Evolutionary conservation across 2,888 invertebrate species (phyloP).

Genomic region (Mythimna lalbum): DNA sequence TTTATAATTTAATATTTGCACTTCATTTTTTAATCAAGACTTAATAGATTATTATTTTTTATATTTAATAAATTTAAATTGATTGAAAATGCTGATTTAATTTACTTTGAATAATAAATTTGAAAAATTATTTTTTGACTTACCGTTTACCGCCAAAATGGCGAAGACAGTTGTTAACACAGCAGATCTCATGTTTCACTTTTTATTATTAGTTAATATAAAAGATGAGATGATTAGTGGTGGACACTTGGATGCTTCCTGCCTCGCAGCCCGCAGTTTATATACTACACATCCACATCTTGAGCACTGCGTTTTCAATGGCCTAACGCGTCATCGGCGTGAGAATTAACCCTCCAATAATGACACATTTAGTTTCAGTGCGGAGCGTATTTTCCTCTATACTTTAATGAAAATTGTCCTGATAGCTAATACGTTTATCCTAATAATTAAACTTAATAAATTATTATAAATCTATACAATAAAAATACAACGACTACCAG

Average conservation of each 20-base stretch:
- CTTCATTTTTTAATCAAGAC: slow-evolving; percentile 13
- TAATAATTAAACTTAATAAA: not conserved
- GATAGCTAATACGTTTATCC: not conserved
- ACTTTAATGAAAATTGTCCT: slow-evolving; percentile 10
- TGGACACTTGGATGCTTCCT: slow-evolving; percentile 79
- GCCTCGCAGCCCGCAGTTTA: slow-evolving; percentile 81
- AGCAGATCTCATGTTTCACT: slow-evolving; percentile 76
- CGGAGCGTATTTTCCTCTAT: slow-evolving; percentile 29
- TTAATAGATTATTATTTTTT: slow-evolving; percentile 14
- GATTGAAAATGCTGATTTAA: slow-evolving; percentile 1
- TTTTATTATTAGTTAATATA: slow-evolving; percentile 61
- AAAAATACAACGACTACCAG: not conserved
- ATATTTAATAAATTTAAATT: slow-evolving; percentile 22
- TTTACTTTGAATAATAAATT: slow-evolving; percentile 33
- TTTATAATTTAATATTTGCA: slow-evolving; percentile 12
- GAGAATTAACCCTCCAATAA: slow-evolving; percentile 81
- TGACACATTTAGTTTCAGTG: slow-evolving; percentile 52
- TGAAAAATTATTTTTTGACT: slow-evolving; percentile 66
- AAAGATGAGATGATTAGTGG: slow-evolving; percentile 62
- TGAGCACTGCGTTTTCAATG: slow-evolving; percentile 84
- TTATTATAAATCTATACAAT: not conserved
- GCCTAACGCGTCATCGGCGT: slow-evolving; percentile 82
- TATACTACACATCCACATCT: slow-evolving; percentile 86
- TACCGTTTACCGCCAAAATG: slow-evolving; percentile 83
- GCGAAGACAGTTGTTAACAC: slow-evolving; percentile 71